Evolutionary conservation across 2,797 vertebrate genomes (phyloP).

Genomic region (Catamblyrhynchus diadema): DNA sequence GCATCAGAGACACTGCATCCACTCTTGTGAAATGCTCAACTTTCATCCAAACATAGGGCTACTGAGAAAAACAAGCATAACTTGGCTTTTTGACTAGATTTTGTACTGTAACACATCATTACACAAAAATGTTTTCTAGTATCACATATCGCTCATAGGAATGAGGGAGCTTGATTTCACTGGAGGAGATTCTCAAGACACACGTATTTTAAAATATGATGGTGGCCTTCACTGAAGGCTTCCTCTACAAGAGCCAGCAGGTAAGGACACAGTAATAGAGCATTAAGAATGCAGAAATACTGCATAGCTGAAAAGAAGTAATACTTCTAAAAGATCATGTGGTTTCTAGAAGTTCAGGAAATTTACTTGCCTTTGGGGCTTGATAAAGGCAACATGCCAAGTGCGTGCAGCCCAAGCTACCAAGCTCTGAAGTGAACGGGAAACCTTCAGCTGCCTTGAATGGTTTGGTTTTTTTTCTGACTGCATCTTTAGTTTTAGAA

Average conservation of each 20-base stretch:
- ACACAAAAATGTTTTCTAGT: not conserved
- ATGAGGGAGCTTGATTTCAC: not conserved
- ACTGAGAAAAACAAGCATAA: not conserved
- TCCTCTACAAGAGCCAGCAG: not conserved
- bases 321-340: not conserved
- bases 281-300: not conserved
- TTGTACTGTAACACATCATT: not conserved
- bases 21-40: not conserved
- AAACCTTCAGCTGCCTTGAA: not conserved
- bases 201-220: not conserved
- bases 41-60: not conserved
- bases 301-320: not conserved
- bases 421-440: not conserved
- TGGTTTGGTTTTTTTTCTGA: not conserved
- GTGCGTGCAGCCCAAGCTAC: not conserved
- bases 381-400: not conserved
- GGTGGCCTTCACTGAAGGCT: not conserved
- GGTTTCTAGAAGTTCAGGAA: not conserved
- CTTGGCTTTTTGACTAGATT: not conserved
- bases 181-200: not conserved
- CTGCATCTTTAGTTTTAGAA: not conserved
- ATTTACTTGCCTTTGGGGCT: not conserved
- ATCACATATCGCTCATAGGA: not conserved
- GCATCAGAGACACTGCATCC: not conserved
- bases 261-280: not conserved